These are phyloP conservation scores for Rutilus rutilus DNA, from an alignment of 2,113 vertebrate species.

Conservation along the genomic window DNA sequence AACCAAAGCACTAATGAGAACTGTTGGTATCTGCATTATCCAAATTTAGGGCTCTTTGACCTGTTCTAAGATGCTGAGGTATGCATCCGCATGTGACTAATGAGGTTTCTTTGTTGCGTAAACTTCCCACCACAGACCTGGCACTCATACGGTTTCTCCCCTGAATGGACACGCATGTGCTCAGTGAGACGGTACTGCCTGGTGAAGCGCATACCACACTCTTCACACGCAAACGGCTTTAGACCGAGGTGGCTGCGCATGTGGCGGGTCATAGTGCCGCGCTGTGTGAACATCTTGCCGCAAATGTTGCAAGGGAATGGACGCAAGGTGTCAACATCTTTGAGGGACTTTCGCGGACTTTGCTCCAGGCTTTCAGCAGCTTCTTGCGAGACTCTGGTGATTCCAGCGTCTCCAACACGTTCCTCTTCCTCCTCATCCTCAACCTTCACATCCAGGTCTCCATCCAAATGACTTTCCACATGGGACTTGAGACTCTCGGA, in stretches of 20 bases:
- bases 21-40: not conserved
- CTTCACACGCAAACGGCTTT: conserved; percentile 97
- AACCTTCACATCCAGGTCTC: conserved; percentile 94
- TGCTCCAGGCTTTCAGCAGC: conserved; percentile 74
- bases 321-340: conserved; percentile 92
- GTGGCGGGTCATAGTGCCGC: conserved; percentile 99
- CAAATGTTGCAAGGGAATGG: conserved; percentile 99
- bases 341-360: conserved; percentile 94
- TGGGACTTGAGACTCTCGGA: conserved; percentile 97
- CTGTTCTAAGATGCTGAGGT: conserved; percentile 92
- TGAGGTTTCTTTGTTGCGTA: conserved; percentile 99
- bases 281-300: conserved; percentile 98
- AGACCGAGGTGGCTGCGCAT: conserved; percentile 98
- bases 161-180: conserved; percentile 99
- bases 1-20: not conserved
- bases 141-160: conserved; percentile 99
- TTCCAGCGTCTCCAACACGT: conserved; percentile 82
- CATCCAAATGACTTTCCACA: conserved; percentile 93
- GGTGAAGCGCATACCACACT: conserved; percentile 99
- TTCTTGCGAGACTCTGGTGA: conserved; percentile 71
- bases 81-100: conserved; percentile 99
- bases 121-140: conserved; percentile 98
- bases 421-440: conserved; percentile 87
- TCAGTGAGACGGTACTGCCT: conserved; percentile 99
- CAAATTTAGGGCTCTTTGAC: conserved; percentile 85